Conservation (phyloP, 2,797 vertebrate species). For the Dallia pectoralis region DNA sequence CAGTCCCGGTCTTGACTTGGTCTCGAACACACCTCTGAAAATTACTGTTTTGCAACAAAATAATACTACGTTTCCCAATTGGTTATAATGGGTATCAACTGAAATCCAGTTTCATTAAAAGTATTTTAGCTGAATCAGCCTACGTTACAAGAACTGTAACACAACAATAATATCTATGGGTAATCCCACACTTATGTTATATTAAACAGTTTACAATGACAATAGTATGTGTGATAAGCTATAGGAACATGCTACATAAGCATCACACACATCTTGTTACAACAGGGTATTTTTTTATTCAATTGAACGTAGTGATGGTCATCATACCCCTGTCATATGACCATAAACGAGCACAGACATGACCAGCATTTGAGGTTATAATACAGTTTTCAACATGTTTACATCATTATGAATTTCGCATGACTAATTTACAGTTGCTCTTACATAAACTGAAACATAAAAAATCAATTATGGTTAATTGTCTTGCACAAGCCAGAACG, state of each 20-base stretch:
- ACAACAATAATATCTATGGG: background rate
- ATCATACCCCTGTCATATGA: background rate
- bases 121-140: background rate
- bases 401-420: background rate
- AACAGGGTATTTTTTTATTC: background rate
- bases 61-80: too few relatives aligned
- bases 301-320: background rate
- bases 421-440: too few relatives aligned
- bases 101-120: too few relatives aligned
- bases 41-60: too few relatives aligned
- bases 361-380: background rate
- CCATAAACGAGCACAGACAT: background rate
- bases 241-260: background rate
- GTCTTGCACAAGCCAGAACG: too few relatives aligned
- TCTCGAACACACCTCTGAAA: too few relatives aligned
- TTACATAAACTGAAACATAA: too few relatives aligned
- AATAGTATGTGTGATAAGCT: background rate
- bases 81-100: too few relatives aligned
- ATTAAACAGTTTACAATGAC: background rate
- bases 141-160: background rate
- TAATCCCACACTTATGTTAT: background rate
- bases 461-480: too few relatives aligned
- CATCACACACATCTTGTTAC: background rate
- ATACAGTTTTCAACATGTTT: background rate
- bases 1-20: too few relatives aligned